Evolutionary conservation across 2,888 invertebrate species (phyloP).

Genomic region (Pollenia amentaria): DNA sequence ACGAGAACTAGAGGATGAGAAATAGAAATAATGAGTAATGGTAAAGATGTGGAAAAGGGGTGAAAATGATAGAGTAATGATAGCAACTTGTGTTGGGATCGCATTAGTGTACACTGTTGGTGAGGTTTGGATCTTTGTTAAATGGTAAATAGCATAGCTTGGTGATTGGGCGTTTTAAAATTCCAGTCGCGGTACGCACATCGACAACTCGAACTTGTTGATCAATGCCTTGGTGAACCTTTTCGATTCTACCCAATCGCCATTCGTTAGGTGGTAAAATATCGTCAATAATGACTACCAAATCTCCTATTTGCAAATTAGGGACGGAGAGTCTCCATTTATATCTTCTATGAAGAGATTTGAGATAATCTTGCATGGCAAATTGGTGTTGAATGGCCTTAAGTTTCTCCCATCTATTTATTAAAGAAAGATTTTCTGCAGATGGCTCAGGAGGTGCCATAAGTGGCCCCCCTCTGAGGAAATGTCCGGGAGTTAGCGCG

Average conservation of each 20-base stretch:
- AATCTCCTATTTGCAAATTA: neutral
- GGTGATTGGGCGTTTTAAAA: neutral
- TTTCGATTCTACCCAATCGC: slow-evolving; percentile 7
- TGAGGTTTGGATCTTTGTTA: neutral
- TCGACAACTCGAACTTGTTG: neutral
- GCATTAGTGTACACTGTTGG: neutral
- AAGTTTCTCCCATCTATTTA: slow-evolving; percentile 13
- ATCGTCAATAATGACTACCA: slow-evolving; percentile 8
- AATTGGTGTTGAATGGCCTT: slow-evolving; percentile 20
- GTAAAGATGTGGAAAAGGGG: no score
- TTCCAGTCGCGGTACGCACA: neutral
- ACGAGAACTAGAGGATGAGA: no score
- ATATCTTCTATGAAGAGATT: neutral
- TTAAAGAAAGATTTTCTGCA: neutral
- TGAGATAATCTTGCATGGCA: neutral
- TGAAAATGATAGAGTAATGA: no score
- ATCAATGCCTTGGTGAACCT: neutral
- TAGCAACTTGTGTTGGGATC: no score
- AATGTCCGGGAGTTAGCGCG: slow-evolving; percentile 66
- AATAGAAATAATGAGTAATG: no score
- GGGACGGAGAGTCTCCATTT: neutral
- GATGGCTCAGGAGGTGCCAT: slow-evolving; percentile 19
- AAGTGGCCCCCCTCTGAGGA: slow-evolving; percentile 4
- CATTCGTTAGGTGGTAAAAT: neutral
- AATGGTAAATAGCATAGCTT: slow-evolving; percentile 5